Evolutionary conservation across 1,140 invertebrate species (phyloP), one percentile per base, ranked within the genome.

Genomic region (Drosophila sucinea): DNA sequence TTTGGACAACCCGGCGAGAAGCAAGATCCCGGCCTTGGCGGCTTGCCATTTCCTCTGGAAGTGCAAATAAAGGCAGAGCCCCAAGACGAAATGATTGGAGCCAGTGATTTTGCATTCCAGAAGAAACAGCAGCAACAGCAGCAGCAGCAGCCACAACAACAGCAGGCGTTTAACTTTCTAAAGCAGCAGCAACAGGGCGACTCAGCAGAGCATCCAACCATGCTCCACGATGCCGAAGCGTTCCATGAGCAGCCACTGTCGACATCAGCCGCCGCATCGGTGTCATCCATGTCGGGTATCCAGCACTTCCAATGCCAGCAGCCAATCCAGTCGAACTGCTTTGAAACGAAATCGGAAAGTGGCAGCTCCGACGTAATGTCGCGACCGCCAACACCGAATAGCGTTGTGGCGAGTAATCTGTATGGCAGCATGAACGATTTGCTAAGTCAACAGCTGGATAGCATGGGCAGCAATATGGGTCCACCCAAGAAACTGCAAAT

Each of bases 351-450:
- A 55, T 92, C 91, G 4, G 91, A 92, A 51, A 91, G 87, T 51
- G 91, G 87, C 5, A 92, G 91, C 35, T 92, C 91, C 6, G 91
- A 92, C 54, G 86, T 92, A 1, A 71, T 91, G n/a, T 92, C 91
- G 2, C 78, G 91, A 6, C 91, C 91, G 8, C 90, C 83, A n/a
- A 91, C 87, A 10, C 91, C 91, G 1, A 91, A 78, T 57, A 90
- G 76, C 35, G 58, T 70, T 4, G 77, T 77, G 4, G 64, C 71
- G 0, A 70, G 67, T 10, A 85, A 78, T 70, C 10, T 90, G 1
- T 92, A 89, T 57, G 78, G 78, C 30, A 92, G 68, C 41, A 86
- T 92, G 73, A 91, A 84, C 35, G 91, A 92, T 35, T 60, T 92
- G 10, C 57, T 91, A 0, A 91, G 68, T 30, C 90, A 92, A 27